A percentile compares a stretch with the other conserved stretches of the same genome.
Conservation (phyloP, 2,888 invertebrate genomes). For the Eristalis tenax region DNA sequence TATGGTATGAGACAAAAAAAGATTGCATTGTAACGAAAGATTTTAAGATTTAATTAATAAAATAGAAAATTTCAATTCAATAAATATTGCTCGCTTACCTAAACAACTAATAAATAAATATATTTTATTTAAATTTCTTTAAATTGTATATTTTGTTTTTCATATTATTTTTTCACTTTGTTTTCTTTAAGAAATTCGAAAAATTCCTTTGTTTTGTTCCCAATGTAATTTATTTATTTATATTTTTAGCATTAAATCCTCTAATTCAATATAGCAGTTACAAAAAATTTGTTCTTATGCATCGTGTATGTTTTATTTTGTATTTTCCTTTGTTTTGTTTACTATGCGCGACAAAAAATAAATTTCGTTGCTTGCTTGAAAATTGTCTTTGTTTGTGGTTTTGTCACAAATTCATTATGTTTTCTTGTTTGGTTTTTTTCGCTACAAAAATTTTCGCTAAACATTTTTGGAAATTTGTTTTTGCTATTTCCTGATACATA, state of each 20-base stretch:
- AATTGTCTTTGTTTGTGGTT: slow-evolving; percentile 57
- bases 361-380: slow-evolving; percentile 71
- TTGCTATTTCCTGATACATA: slow-evolving; percentile 18
- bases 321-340: slow-evolving; percentile 63
- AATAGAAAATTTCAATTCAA: slow-evolving; percentile 56
- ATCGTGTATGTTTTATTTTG: slow-evolving; percentile 38
- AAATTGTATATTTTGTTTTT: slow-evolving; percentile 31
- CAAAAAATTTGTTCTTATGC: slow-evolving; percentile 55
- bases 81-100: slow-evolving; percentile 71
- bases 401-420: slow-evolving; percentile 46
- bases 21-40: slow-evolving; percentile 68
- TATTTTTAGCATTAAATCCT: slow-evolving; percentile 15
- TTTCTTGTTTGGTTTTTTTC: slow-evolving; percentile 22
- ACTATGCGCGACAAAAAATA: slow-evolving; percentile 64
- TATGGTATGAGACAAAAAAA: slow-evolving; percentile 40
- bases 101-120: slow-evolving; percentile 70
- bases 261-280: slow-evolving; percentile 65
- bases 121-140: slow-evolving; percentile 40
- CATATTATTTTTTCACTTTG: slow-evolving; percentile 69
- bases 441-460: slow-evolving; percentile 45
- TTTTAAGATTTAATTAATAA: slow-evolving; percentile 44
- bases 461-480: slow-evolving; percentile 44
- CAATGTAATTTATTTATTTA: slow-evolving; percentile 72
- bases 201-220: slow-evolving; percentile 80
- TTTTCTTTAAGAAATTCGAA: slow-evolving; percentile 78